Evolutionary conservation across 1,140 invertebrate species (phyloP).

Genomic region (Brachionus asplanchnoidis): DNA sequence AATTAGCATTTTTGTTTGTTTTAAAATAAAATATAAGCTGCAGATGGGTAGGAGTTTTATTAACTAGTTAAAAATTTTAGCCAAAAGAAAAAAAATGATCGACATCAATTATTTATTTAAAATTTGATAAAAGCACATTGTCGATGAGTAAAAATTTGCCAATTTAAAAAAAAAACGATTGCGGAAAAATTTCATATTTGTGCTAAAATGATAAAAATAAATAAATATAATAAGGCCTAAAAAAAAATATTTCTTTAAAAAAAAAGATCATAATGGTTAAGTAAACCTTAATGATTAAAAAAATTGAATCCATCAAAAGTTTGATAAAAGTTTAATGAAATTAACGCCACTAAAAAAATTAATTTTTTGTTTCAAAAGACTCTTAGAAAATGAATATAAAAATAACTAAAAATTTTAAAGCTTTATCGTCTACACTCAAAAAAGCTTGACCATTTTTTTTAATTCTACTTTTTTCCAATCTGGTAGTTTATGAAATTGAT

Average conservation of each 20-base stretch:
- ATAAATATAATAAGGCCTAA: neutral
- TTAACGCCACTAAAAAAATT: neutral
- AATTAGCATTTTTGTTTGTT: neutral
- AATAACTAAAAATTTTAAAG: neutral
- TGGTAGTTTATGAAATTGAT: conserved; percentile 91
- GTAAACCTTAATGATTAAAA: neutral
- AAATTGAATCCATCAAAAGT: neutral
- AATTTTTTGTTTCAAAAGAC: neutral
- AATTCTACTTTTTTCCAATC: conserved; percentile 95
- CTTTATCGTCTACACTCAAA: conserved; percentile 28
- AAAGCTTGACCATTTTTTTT: conserved; percentile 81
- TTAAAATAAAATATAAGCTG: neutral
- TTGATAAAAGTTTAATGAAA: neutral
- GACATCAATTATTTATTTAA: neutral
- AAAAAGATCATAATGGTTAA: neutral
- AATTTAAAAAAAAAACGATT: neutral
- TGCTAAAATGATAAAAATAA: neutral
- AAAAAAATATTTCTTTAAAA: neutral
- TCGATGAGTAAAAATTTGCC: neutral
- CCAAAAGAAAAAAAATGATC: neutral
- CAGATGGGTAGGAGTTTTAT: neutral
- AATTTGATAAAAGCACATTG: neutral
- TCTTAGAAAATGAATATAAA: neutral
- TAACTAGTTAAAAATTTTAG: neutral
- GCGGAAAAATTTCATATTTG: neutral